phyloP scores from a whole-genome alignment of 2,113 vertebrate species.

The Pithys albifrons region DNA sequence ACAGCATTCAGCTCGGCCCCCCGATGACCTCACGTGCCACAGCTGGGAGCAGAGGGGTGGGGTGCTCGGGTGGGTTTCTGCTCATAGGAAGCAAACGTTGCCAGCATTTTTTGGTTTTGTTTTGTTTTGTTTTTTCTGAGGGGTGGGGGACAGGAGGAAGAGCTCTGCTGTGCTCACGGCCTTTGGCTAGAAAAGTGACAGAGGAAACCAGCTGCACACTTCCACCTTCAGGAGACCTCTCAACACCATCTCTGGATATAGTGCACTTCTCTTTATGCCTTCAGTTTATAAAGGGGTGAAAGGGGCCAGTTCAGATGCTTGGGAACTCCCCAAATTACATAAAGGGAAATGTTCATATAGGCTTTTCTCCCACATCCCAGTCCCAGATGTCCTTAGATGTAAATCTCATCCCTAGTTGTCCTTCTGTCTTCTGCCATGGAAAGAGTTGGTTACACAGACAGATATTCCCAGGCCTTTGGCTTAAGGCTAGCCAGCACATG shows the following conservation, averaged over 20 bases:
- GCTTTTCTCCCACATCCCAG: not conserved
- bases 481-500: not conserved
- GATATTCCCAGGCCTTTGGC: not conserved
- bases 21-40: not conserved
- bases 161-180: not conserved
- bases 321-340: not conserved
- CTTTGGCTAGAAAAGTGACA: not conserved
- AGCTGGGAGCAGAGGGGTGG: not conserved
- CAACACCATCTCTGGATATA: not conserved
- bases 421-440: not conserved
- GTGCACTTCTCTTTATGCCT: not conserved
- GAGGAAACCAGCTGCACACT: not conserved
- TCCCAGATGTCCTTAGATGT: not conserved
- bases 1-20: not conserved
- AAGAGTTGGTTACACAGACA: not conserved
- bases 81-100: not conserved
- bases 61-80: not conserved
- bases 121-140: rapidly evolving
- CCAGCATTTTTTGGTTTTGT: not conserved
- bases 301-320: not conserved
- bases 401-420: not conserved
- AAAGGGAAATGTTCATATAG: not conserved
- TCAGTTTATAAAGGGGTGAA: not conserved
- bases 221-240: not conserved
- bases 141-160: not conserved